phyloP scores from a whole-genome alignment of 1,140 invertebrate species.

The Psilanteris sp. region DNA sequence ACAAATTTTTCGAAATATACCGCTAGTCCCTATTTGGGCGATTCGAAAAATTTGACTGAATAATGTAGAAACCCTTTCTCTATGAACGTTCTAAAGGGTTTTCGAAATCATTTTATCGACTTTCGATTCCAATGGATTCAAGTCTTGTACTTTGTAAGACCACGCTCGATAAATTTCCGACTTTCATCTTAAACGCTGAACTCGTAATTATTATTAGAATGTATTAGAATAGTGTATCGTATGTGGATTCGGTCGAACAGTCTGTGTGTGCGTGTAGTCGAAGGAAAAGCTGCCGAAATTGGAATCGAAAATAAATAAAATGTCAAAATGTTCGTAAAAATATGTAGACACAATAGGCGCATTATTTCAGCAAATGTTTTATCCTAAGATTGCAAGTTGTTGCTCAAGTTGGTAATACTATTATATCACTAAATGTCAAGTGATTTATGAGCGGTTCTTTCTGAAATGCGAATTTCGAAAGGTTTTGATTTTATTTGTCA shows the following conservation, averaged over 20 bases:
- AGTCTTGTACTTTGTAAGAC: no score
- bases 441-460: constrained; percentile 38
- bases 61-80: constrained; percentile 8
- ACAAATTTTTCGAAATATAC: no score
- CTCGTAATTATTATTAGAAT: no score
- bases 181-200: no score
- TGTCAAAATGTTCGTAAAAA: constrained; percentile 8
- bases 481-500: constrained; percentile 2
- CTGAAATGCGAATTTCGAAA: constrained; percentile 16
- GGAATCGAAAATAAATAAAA: constrained; percentile 48
- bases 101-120: constrained; percentile 15
- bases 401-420: constrained; percentile 43
- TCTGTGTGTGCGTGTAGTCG: constrained; percentile 11
- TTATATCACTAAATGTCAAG: constrained; percentile 46
- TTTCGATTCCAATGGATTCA: constrained; percentile 20
- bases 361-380: no score
- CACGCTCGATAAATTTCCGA: no score
- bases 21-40: no score
- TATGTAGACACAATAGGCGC: no score
- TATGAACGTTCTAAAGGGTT: neutral
- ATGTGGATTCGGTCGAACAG: no score
- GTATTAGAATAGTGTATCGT: no score
- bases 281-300: constrained; percentile 11
- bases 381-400: no score
- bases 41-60: no score